Percentiles rank a stretch among this genome's conserved stretches.
These are phyloP conservation scores for Garra rufa DNA, from an alignment of 2,113 vertebrate species.

Conservation along the genomic window DNA sequence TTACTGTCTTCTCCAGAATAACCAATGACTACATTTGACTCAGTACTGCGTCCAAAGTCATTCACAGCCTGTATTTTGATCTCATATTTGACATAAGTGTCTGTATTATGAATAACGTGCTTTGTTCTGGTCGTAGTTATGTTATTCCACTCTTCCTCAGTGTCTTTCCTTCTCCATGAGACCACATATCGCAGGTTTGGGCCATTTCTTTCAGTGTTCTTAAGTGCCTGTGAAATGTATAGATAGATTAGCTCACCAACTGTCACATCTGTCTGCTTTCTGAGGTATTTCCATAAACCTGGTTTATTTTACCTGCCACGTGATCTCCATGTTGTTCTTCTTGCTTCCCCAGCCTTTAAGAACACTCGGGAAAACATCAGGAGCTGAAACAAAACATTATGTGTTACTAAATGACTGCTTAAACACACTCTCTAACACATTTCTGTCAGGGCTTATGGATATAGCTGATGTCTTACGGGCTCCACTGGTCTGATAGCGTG, in stretches of 20 bases:
- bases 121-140: constrained; percentile 76
- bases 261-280: background rate
- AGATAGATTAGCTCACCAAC: background rate
- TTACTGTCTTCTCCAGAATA: constrained; percentile 96
- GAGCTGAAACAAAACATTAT: constrained; percentile 77
- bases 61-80: constrained; percentile 92
- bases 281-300: background rate
- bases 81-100: constrained; percentile 90
- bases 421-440: background rate
- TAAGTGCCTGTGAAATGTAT: constrained; percentile 61
- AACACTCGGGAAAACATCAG: constrained; percentile 84
- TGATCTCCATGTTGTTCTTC: constrained; percentile 97
- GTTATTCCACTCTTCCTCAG: constrained; percentile 83
- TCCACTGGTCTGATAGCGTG: constrained; percentile 89
- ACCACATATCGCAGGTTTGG: constrained; percentile 88
- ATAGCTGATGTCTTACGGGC: constrained; percentile 78
- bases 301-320: constrained; percentile 84
- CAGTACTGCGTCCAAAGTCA: constrained; percentile 85
- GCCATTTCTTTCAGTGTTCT: constrained; percentile 86
- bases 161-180: constrained; percentile 85
- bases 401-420: constrained; percentile 8
- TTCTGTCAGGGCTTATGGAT: background rate
- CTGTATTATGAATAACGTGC: constrained; percentile 83
- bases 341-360: constrained; percentile 87
- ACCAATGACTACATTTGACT: constrained; percentile 85